Evolutionary conservation across 2,888 invertebrate species (phyloP).

Genomic region (Lycophotia porphyrea): DNA sequence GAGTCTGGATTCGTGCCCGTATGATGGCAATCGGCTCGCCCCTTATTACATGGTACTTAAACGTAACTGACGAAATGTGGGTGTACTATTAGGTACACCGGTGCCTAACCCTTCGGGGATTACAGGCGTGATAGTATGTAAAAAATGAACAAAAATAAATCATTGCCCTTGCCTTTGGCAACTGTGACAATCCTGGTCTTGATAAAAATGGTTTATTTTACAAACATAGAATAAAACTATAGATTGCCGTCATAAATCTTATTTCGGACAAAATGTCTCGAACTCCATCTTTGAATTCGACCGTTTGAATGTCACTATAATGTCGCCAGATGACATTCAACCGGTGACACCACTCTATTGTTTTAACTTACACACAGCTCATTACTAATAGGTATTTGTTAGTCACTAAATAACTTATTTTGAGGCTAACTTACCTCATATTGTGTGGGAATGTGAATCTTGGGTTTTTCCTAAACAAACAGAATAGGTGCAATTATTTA

Average conservation of each 20-base stretch:
- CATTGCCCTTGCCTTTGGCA: not conserved
- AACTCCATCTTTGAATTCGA: not conserved
- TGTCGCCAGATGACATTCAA: conserved; percentile 48
- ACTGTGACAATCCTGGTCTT: not conserved
- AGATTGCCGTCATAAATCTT: conserved; percentile 1
- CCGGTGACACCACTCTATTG: conserved; percentile 35
- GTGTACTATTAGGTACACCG: not conserved
- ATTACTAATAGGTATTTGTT: conserved; percentile 2
- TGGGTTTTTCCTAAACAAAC: conserved; percentile 5
- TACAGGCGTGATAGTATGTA: not conserved
- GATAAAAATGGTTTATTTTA: not conserved
- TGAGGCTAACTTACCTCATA: conserved; percentile 38
- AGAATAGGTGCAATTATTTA: not conserved
- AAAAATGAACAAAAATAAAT: not conserved
- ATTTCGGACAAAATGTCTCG: conserved; percentile 17
- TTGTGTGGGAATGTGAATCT: conserved; percentile 49
- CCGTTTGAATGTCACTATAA: conserved; percentile 45
- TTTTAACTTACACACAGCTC: conserved; percentile 26
- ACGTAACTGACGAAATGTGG: not conserved
- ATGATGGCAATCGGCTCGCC: not conserved
- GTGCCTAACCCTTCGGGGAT: not conserved
- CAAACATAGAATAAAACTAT: not conserved
- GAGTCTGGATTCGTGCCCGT: not conserved
- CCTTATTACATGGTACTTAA: not conserved
- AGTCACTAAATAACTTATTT: conserved; percentile 22